Evolutionary conservation across 1,140 invertebrate genomes (phyloP), one percentile per base, ranked within the genome.

Genomic region (Atta colombica): DNA sequence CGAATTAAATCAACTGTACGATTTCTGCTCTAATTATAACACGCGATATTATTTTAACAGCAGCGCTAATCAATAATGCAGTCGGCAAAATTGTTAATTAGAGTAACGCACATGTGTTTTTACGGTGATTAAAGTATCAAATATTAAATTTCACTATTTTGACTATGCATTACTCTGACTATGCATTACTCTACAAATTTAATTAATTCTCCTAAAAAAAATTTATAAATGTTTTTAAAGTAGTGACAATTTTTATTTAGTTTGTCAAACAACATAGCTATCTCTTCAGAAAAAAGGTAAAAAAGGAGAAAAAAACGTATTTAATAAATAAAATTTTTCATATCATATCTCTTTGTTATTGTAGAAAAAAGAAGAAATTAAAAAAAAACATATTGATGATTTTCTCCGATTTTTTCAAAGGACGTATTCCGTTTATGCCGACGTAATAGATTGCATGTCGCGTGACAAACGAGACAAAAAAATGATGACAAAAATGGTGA

Each of bases 381-480:
- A 3, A 28, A 51, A 14, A 51, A 14, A 61, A 35, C 14, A 0
- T 51, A 28, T 14, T 7, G 28, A 61, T 6, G 16, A 49, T 45
- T 21, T 21, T 25, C n/a, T 3, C 8, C 51, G 28, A 58, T 75
- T 7, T 58, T 75, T 39, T 65, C 31, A 35, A 61, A 39, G 7
- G 14, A 7, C n/a, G n/a, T 77, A 35, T 49, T 61, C 25, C 14
- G 28, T 53, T 80, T 21, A 21, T 25, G n/a, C n/a, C 7, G 28
- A 18, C 28, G 14, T 45, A 53, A 53, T 35, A 78, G 45, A 80
- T 80, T 28, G 49, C 28, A 49, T 58, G 66, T 53, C 39, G 28
- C n/a, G n/a, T n/a, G n/a, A 53, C 66, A 53, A 51, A 71, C 35
- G 66, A 69, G 66, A 69, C 66, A 69, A 81, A 45, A 45, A 45